Percentiles rank a stretch among this genome's conserved stretches.
phyloP scores from a whole-genome alignment of 2,888 invertebrate genomes.

The Leptopilina drosophilae region DNA sequence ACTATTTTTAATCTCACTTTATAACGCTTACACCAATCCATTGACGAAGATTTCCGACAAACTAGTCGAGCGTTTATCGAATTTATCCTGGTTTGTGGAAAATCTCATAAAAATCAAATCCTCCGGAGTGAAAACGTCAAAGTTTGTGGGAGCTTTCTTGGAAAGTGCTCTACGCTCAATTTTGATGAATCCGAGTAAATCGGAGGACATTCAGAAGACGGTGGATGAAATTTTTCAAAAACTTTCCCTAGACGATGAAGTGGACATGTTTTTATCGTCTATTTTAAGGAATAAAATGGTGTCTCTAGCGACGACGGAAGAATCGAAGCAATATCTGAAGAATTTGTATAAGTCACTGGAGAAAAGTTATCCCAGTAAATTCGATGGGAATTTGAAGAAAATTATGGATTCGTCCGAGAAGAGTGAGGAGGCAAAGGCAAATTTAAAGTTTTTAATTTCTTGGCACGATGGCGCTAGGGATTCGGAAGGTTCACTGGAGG shows the following conservation, averaged over 20 bases:
- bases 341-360: slow-evolving; percentile 78
- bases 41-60: slow-evolving; percentile 78
- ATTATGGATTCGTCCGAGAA: slow-evolving; percentile 75
- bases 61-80: slow-evolving; percentile 78
- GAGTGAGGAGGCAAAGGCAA: slow-evolving; percentile 55
- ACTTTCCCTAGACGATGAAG: slow-evolving; percentile 79
- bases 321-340: slow-evolving; percentile 59
- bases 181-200: slow-evolving; percentile 75
- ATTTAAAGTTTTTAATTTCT: slow-evolving; percentile 68
- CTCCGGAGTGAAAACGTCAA: slow-evolving; percentile 79
- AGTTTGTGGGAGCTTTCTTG: slow-evolving; percentile 81
- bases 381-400: slow-evolving; percentile 83
- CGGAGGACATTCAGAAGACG: slow-evolving; percentile 78
- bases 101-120: slow-evolving; percentile 80
- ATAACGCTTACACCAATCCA: slow-evolving; percentile 81
- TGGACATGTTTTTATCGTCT: slow-evolving; percentile 66
- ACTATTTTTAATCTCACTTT: slow-evolving; percentile 84
- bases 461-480: slow-evolving; percentile 68
- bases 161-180: slow-evolving; percentile 78
- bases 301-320: slow-evolving; percentile 28
- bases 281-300: slow-evolving; percentile 49
- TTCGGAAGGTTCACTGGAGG: slow-evolving; percentile 65
- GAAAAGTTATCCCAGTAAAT: slow-evolving; percentile 84
- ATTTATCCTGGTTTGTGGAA: slow-evolving; percentile 77
- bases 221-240: slow-evolving; percentile 81